These are phyloP conservation scores for Gymnocephalus cernua DNA, from an alignment of 2,113 vertebrate genomes.

Conservation along the genomic window DNA sequence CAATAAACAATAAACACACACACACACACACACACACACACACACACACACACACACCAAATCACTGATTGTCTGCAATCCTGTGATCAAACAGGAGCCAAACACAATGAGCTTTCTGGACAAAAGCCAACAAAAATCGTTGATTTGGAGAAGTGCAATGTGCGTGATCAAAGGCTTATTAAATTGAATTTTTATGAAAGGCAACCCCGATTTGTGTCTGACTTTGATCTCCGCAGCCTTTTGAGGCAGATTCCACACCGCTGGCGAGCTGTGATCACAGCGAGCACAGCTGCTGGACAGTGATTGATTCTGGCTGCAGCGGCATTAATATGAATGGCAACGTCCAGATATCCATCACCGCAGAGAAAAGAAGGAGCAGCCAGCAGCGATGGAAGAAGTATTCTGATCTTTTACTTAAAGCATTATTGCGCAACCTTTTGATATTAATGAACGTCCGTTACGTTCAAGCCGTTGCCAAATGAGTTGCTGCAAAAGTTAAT, in stretches of 20 bases:
- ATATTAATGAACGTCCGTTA: no score
- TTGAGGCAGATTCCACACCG: conserved; percentile 34
- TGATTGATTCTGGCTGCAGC: conserved; percentile 23
- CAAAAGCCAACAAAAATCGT: conserved; percentile 23
- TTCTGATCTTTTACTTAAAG: no score
- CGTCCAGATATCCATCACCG: background rate
- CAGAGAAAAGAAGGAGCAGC: background rate
- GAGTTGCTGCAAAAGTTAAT: no score
- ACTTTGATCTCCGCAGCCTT: conserved; percentile 62
- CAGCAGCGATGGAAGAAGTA: no score
- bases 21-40: conserved; percentile 31
- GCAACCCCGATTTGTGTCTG: conserved; percentile 11
- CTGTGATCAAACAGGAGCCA: conserved; percentile 46
- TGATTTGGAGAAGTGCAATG: conserved; percentile 26
- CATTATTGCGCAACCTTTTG: no score
- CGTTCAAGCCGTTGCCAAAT: no score
- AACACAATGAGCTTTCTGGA: conserved; percentile 49
- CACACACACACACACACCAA: conserved; percentile 13
- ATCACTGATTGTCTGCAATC: conserved; percentile 5
- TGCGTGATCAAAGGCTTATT: conserved; percentile 61
- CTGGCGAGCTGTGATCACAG: conserved; percentile 16
- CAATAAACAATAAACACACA: no score
- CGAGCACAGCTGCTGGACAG: conserved; percentile 28
- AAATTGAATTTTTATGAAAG: conserved; percentile 55
- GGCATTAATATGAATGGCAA: conserved; percentile 39